Conservation (phyloP, 2,888 invertebrate genomes). For the Erpobdella octoculata region DNA sequence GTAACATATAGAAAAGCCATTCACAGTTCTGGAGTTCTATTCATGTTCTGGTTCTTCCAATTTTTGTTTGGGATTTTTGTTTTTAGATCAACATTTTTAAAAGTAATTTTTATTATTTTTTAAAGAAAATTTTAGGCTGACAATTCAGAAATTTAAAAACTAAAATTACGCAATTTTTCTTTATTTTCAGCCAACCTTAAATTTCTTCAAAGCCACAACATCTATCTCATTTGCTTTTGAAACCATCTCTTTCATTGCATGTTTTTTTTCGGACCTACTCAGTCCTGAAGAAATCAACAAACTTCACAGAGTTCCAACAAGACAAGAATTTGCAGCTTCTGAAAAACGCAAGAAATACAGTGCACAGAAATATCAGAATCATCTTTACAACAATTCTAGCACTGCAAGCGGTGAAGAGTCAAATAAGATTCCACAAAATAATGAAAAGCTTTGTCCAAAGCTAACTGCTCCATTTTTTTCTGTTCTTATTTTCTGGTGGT, state of each 20-base stretch:
- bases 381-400: neutral
- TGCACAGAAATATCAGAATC: neutral
- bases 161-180: neutral
- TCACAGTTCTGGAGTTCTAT: slow-evolving; percentile 34
- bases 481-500: slow-evolving; percentile 34
- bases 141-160: no score
- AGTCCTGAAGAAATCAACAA: neutral
- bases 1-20: slow-evolving; percentile 31
- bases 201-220: slow-evolving; percentile 10
- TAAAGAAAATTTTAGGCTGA: no score
- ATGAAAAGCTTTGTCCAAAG: slow-evolving; percentile 28
- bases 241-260: slow-evolving; percentile 5
- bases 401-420: slow-evolving; percentile 15
- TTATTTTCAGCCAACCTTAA: neutral
- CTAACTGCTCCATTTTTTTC: slow-evolving; percentile 32
- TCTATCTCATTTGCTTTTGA: slow-evolving; percentile 2
- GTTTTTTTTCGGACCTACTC: slow-evolving; percentile 22
- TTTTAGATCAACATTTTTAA: slow-evolving; percentile 28
- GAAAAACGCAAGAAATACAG: neutral
- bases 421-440: neutral
- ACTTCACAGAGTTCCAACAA: neutral
- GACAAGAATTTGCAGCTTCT: neutral
- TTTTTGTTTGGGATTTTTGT: slow-evolving; percentile 28
- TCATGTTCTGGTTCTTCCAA: slow-evolving; percentile 34
- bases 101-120: neutral